phyloP scores from a whole-genome alignment of 2,113 vertebrate genomes.

The Oreotrochilus melanogaster region DNA sequence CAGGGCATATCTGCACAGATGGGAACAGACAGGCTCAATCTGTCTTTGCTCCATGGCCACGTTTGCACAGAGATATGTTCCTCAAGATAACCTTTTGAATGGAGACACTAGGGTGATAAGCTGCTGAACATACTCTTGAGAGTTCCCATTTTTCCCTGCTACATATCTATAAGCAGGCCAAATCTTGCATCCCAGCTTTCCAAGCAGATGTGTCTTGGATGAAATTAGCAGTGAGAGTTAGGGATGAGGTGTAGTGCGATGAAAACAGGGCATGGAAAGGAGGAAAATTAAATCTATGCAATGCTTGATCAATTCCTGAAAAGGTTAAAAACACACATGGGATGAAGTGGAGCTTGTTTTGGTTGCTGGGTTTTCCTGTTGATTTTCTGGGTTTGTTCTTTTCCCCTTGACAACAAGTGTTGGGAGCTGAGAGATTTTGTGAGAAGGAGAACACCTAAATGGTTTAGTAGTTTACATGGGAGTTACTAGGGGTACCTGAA shows the following conservation, averaged over 20 bases:
- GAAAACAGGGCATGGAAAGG: background rate
- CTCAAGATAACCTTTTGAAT: background rate
- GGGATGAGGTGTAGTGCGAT: fast-evolving
- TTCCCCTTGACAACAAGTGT: background rate
- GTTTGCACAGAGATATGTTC: background rate
- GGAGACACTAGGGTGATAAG: background rate
- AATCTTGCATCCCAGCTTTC: background rate
- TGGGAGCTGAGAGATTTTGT: background rate
- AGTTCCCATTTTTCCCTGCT: background rate
- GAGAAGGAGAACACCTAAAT: background rate
- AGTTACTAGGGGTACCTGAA: background rate
- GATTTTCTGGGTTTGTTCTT: background rate
- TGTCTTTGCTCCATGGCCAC: background rate
- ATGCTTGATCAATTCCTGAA: background rate
- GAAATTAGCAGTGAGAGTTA: background rate
- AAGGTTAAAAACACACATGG: background rate
- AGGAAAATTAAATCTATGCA: background rate
- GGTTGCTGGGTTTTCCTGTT: background rate
- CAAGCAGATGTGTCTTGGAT: background rate
- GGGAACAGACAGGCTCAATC: background rate
- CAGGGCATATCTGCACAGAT: background rate
- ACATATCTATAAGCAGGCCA: background rate
- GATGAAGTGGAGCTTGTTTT: fast-evolving
- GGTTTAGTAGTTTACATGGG: background rate
- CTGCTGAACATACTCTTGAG: background rate